phyloP scores from a whole-genome alignment of 1,140 invertebrate genomes.

The Lucilia cuprina region DNA sequence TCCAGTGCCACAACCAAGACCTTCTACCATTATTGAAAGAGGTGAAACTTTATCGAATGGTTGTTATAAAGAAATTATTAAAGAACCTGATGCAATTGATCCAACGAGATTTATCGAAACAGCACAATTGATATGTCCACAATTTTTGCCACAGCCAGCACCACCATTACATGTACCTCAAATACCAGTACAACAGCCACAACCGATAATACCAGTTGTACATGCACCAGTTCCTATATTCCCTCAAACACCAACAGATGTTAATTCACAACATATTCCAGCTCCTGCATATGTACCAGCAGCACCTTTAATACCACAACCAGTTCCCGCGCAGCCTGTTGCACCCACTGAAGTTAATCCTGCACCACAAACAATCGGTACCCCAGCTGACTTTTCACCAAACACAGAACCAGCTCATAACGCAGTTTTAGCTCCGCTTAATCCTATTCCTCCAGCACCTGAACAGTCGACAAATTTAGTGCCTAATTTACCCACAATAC shows the following conservation, averaged over 20 bases:
- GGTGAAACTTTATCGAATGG: conserved; percentile 13
- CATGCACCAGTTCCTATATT: neutral
- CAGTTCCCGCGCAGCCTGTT: neutral
- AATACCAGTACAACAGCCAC: neutral
- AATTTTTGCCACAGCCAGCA: neutral
- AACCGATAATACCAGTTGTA: neutral
- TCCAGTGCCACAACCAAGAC: neutral
- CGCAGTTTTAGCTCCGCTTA: neutral
- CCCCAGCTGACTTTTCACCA: neutral
- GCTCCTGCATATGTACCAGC: too few species aligned
- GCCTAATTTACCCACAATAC: neutral
- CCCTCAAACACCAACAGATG: neutral
- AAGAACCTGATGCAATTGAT: neutral
- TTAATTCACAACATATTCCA: too few species aligned
- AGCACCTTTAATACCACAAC: neutral
- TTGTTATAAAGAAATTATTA: conserved; percentile 23
- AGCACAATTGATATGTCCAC: conserved; percentile 18
- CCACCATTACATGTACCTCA: too few species aligned
- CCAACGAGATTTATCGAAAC: conserved; percentile 12
- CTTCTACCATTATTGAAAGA: neutral
- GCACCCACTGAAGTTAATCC: neutral
- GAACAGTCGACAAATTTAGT: neutral
- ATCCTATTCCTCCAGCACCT: neutral
- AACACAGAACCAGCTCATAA: neutral
- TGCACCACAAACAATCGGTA: neutral